Percentiles rank a stretch among this genome's conserved stretches.
phyloP scores from a whole-genome alignment of 2,888 invertebrate genomes.

The Scelioninae gen. 2 region DNA sequence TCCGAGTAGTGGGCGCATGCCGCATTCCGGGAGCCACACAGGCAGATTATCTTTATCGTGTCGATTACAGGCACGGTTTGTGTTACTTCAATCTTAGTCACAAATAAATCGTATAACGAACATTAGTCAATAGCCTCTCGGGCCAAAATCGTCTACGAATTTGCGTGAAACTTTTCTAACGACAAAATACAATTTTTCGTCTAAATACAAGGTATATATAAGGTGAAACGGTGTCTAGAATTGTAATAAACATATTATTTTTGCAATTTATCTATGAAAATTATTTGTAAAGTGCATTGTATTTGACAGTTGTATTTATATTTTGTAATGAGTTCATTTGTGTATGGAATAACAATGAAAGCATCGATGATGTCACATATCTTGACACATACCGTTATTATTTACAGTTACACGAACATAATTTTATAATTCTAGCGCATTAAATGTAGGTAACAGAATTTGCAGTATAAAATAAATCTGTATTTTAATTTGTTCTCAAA shows the following conservation, averaged over 20 bases:
- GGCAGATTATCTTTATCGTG: conserved; percentile 49
- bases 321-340: no score
- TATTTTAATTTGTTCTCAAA: no score
- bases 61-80: conserved; percentile 39
- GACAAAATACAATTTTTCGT: conserved; percentile 17
- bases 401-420: not conserved
- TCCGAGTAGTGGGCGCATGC: conserved; percentile 38
- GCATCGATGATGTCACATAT: not conserved
- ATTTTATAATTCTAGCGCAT: not conserved
- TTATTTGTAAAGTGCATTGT: no score
- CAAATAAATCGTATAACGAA: conserved; percentile 30
- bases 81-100: conserved; percentile 31
- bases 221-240: conserved; percentile 33
- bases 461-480: no score
- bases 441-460: not conserved
- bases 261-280: conserved; percentile 4
- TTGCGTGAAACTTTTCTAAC: not conserved
- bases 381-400: not conserved
- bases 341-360: no score
- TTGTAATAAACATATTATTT: conserved; percentile 10
- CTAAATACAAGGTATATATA: conserved; percentile 38
- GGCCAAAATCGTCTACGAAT: not conserved
- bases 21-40: conserved; percentile 41
- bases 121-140: conserved; percentile 24
- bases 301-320: no score